Percentiles rank a stretch among this genome's conserved stretches.
These are phyloP conservation scores for Lissonota sp. DNA, from an alignment of 2,888 invertebrate genomes.

Conservation along the genomic window DNA sequence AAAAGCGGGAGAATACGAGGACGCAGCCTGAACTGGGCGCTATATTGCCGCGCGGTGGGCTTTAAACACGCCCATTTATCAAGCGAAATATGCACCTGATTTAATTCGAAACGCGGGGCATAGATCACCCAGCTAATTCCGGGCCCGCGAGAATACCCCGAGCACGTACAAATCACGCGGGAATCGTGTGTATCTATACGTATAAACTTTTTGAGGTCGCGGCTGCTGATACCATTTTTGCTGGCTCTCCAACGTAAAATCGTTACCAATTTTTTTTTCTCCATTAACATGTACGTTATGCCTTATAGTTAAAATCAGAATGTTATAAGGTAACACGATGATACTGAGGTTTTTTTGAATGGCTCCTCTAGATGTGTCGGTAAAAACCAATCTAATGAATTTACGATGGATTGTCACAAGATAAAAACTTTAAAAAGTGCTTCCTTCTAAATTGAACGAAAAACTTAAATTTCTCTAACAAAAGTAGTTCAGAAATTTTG, in stretches of 20 bases:
- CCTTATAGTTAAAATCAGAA: background rate
- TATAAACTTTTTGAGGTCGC: conserved; percentile 13
- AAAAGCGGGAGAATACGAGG: background rate
- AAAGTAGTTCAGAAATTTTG: background rate
- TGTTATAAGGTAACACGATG: background rate
- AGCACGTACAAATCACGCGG: conserved; percentile 66
- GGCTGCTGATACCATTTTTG: conserved; percentile 57
- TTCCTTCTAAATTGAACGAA: too few species aligned
- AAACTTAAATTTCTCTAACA: background rate
- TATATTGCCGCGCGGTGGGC: conserved; percentile 59
- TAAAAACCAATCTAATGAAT: too few species aligned
- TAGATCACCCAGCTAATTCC: conserved; percentile 74
- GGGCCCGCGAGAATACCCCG: conserved; percentile 42
- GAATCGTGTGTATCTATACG: conserved; percentile 42
- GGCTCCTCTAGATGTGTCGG: background rate
- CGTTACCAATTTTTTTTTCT: conserved; percentile 21
- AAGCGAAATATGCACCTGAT: conserved; percentile 73
- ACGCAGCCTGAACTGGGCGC: conserved; percentile 40
- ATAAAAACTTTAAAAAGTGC: too few species aligned
- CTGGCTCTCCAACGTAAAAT: conserved; percentile 58
- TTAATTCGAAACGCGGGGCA: conserved; percentile 74
- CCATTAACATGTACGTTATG: background rate
- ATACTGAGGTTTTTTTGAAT: background rate
- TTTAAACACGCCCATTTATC: conserved; percentile 72
- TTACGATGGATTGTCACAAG: too few species aligned